phyloP scores from a whole-genome alignment of 2,113 vertebrate species.

The Fulmarus glacialis region DNA sequence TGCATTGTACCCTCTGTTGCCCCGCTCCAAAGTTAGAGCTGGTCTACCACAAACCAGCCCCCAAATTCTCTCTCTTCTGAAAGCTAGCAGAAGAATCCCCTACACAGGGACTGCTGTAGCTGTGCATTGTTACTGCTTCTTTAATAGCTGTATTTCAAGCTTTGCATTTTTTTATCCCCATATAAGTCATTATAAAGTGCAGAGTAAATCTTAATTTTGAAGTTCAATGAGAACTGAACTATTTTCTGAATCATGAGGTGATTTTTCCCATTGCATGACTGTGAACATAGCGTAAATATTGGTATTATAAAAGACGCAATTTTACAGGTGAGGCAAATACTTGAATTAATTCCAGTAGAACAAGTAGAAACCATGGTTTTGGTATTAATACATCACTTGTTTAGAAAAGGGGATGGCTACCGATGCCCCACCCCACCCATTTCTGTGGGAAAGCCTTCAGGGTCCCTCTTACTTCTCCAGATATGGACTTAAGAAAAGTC shows the following conservation, averaged over 20 bases:
- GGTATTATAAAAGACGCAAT: background rate
- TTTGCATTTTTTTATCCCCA: background rate
- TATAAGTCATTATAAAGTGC: background rate
- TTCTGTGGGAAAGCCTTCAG: background rate
- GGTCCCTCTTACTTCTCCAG: background rate
- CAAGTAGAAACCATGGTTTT: background rate
- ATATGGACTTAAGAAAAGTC: background rate
- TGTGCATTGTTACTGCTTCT: background rate
- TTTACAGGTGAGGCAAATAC: background rate
- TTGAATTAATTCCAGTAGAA: background rate
- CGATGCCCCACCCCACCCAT: background rate
- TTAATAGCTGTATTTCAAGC: background rate
- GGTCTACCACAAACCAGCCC: background rate
- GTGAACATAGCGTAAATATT: background rate
- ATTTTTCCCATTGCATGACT: background rate
- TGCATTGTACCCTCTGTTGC: background rate
- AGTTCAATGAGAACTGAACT: background rate
- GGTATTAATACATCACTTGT: background rate
- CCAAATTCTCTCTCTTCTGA: background rate
- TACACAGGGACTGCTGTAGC: background rate
- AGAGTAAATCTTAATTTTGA: background rate
- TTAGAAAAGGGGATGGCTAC: background rate
- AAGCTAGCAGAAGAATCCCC: background rate
- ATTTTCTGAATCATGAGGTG: background rate
- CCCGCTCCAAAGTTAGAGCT: background rate